phyloP scores from a whole-genome alignment of 2,797 vertebrate genomes.

The Enteromius mattozi region DNA sequence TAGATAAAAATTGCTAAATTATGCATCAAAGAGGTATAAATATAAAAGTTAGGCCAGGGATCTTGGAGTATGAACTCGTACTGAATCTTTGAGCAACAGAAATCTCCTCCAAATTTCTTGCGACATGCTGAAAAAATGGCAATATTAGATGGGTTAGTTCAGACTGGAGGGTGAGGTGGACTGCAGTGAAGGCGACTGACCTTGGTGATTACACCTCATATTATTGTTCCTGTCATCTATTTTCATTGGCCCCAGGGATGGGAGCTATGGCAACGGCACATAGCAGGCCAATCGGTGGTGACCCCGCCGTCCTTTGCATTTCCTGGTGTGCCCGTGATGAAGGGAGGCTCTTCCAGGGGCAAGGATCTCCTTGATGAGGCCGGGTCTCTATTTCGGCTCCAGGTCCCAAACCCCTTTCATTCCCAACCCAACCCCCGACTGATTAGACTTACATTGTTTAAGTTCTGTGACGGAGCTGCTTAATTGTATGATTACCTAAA shows the following conservation, averaged over 20 bases:
- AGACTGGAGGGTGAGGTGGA: conserved; percentile 58
- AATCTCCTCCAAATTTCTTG: conserved; percentile 90
- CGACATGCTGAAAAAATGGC: conserved; percentile 85
- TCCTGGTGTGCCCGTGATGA: conserved; percentile 92
- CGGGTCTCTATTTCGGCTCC: conserved; percentile 91
- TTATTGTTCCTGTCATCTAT: conserved; percentile 91
- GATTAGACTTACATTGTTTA: conserved; percentile 87
- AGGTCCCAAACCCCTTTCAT: conserved; percentile 78
- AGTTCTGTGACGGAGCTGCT: conserved; percentile 82
- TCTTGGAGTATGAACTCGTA: conserved; percentile 90
- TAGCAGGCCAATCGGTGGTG: conserved; percentile 88
- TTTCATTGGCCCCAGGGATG: conserved; percentile 91
- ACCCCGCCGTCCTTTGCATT: conserved; percentile 93
- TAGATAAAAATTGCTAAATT: conserved; percentile 89
- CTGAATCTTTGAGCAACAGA: conserved; percentile 87
- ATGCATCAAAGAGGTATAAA: conserved; percentile 92
- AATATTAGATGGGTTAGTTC: conserved; percentile 87
- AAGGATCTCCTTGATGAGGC: conserved; percentile 95
- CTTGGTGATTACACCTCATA: conserved; percentile 80
- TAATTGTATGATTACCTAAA: conserved; percentile 87
- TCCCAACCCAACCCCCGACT: conserved; percentile 70
- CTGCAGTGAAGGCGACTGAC: conserved; percentile 74
- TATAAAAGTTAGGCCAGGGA: conserved; percentile 87
- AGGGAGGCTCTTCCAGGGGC: conserved; percentile 88
- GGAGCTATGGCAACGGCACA: conserved; percentile 93